Conservation (phyloP, 2,888 invertebrate genomes). For the Lasioglossum zephyrum region DNA sequence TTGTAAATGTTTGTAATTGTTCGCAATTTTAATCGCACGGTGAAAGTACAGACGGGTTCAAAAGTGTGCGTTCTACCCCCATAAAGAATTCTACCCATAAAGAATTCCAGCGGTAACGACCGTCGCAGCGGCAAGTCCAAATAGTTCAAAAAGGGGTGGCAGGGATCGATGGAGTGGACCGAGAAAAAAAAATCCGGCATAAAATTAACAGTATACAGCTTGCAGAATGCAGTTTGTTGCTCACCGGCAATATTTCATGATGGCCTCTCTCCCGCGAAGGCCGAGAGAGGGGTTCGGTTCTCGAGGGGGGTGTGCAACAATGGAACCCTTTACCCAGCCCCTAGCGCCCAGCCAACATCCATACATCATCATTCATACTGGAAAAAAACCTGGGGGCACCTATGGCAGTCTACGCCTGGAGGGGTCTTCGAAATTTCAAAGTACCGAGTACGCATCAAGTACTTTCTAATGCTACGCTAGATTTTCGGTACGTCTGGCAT, state of each 20-base stretch:
- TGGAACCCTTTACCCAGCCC: conserved; percentile 84
- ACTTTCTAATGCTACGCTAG: conserved; percentile 61
- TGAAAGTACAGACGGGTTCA: not conserved
- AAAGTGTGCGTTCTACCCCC: not conserved
- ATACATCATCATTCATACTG: conserved; percentile 84
- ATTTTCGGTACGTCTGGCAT: conserved; percentile 39
- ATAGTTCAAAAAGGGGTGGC: conserved; percentile 36
- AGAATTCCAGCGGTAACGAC: conserved; percentile 40
- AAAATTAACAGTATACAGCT: conserved; percentile 82
- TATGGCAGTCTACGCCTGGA: conserved; percentile 69
- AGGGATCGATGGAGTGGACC: conserved; percentile 68
- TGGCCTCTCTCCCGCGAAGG: conserved; percentile 67
- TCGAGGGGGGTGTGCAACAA: conserved; percentile 80
- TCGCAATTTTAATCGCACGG: not conserved
- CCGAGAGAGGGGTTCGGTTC: conserved; percentile 75
- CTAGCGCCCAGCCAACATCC: conserved; percentile 83
- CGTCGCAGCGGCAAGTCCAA: conserved; percentile 19
- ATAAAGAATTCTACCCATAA: conserved; percentile 26
- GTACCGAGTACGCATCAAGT: conserved; percentile 71
- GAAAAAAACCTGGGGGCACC: conserved; percentile 79
- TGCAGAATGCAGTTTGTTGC: conserved; percentile 77
- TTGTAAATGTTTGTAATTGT: not conserved
- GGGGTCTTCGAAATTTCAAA: conserved; percentile 75
- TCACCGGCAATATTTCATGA: conserved; percentile 82
- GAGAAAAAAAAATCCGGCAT: conserved; percentile 79